phyloP scores from a whole-genome alignment of 1,140 invertebrate species.

The Ceratitis capitata region DNA sequence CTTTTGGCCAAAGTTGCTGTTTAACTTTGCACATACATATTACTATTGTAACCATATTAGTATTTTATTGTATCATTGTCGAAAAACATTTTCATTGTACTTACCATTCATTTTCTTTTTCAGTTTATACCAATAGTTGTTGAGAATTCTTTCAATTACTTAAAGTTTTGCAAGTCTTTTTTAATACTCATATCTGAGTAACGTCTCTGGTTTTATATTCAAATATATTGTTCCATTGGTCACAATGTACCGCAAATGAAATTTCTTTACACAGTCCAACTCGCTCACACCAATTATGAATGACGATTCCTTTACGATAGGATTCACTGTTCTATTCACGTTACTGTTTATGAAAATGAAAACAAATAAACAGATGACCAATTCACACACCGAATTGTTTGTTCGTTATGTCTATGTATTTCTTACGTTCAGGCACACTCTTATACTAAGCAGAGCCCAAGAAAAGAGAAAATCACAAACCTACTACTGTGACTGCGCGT shows the following conservation, averaged over 20 bases:
- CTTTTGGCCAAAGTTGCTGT: too few species aligned
- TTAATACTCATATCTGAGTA: neutral
- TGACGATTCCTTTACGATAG: neutral
- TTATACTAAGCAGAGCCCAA: neutral
- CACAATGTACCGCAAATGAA: neutral
- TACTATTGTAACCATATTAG: too few species aligned
- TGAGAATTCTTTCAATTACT: neutral
- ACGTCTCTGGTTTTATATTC: neutral
- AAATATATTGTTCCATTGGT: neutral
- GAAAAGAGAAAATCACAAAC: neutral
- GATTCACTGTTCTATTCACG: slow-evolving; percentile 13
- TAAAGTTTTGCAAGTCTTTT: neutral
- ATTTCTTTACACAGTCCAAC: slow-evolving; percentile 18
- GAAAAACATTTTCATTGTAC: too few species aligned
- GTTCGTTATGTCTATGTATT: neutral
- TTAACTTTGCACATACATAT: too few species aligned
- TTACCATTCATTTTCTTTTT: neutral
- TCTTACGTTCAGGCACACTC: neutral
- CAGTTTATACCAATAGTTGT: neutral
- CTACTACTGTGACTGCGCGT: neutral
- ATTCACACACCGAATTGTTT: neutral
- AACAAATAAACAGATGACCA: slow-evolving; percentile 26
- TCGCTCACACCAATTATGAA: neutral
- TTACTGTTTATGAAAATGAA: neutral
- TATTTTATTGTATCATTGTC: too few species aligned